A percentile compares a stretch with the other conserved stretches of the same genome.
phyloP scores from a whole-genome alignment of 1,140 invertebrate genomes.

The Palaemon carinicauda region DNA sequence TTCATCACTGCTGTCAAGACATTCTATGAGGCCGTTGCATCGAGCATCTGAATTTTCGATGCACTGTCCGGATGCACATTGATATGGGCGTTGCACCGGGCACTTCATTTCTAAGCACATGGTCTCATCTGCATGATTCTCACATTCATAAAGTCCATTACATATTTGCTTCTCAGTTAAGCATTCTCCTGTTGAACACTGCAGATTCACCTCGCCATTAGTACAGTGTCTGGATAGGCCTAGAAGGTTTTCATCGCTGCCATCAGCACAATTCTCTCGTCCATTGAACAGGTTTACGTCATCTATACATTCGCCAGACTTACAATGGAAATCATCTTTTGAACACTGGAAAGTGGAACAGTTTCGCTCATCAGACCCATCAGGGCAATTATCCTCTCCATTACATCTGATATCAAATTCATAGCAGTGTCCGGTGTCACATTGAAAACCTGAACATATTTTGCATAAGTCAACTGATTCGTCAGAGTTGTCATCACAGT shows the following conservation, averaged over 20 bases:
- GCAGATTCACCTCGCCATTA: not conserved
- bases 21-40: not conserved
- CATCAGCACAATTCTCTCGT: no score
- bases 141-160: not conserved
- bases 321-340: no score
- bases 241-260: no score
- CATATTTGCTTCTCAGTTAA: not conserved
- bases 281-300: no score
- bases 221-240: not conserved
- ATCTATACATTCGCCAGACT: no score
- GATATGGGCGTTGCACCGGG: not conserved
- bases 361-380: not conserved
- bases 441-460: not conserved
- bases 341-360: not conserved
- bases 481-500: not conserved
- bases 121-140: not conserved
- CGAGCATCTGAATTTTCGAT: not conserved
- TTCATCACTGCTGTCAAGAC: not conserved
- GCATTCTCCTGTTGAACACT: not conserved
- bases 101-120: not conserved
- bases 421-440: not conserved
- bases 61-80: not conserved
- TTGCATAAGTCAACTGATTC: not conserved
- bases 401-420: not conserved
- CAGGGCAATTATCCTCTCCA: not conserved